These are phyloP conservation scores for Lethrus apterus DNA, from an alignment of 1,140 invertebrate species.

Conservation along the genomic window DNA sequence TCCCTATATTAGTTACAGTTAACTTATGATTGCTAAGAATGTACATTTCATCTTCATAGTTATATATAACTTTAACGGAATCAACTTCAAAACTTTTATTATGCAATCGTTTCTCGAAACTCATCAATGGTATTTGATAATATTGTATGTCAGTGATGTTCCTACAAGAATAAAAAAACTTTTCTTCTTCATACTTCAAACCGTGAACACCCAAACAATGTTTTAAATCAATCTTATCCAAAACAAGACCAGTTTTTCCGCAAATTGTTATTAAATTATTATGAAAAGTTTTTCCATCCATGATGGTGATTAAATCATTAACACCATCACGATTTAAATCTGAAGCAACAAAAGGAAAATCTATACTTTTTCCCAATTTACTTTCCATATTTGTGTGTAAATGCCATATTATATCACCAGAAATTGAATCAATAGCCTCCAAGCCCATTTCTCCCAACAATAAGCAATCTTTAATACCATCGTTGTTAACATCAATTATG, in stretches of 20 bases:
- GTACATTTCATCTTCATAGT: not conserved
- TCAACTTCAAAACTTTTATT: conserved; percentile 11
- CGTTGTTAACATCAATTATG: conserved; percentile 59
- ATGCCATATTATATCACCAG: conserved; percentile 59
- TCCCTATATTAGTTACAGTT: conserved; percentile 20
- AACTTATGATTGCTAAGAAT: conserved; percentile 7
- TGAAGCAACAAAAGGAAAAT: conserved; percentile 61
- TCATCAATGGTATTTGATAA: conserved; percentile 4
- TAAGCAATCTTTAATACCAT: conserved; percentile 64
- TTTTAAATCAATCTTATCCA: conserved; percentile 38
- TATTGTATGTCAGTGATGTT: conserved; percentile 13
- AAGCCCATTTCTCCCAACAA: conserved; percentile 62
- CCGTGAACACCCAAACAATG: conserved; percentile 16
- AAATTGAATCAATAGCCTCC: conserved; percentile 58
- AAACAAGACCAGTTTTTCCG: conserved; percentile 51
- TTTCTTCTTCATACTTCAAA: conserved; percentile 16
- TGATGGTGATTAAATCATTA: conserved; percentile 56
- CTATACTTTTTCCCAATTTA: conserved; percentile 46
- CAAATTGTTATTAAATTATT: conserved; percentile 58
- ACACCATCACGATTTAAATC: conserved; percentile 64
- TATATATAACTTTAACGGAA: not conserved
- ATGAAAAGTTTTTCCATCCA: conserved; percentile 45
- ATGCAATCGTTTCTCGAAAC: conserved; percentile 7
- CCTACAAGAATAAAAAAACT: conserved; percentile 18
- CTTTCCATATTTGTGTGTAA: conserved; percentile 47